Conservation (phyloP, 1,140 invertebrate species). For the Steinernema khuongi region DNA sequence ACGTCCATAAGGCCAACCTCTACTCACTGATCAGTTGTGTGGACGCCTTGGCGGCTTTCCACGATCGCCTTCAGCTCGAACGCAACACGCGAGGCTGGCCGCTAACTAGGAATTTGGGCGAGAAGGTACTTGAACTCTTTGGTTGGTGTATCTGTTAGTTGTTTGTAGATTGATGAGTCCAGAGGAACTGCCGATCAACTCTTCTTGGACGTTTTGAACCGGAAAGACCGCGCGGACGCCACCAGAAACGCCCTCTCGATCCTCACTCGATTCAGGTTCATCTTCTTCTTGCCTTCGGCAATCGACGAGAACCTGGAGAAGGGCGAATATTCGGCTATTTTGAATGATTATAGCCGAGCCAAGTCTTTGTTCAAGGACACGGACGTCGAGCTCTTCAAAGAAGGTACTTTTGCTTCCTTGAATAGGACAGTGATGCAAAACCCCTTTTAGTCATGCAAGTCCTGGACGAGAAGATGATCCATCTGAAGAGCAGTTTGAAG, state of each 20-base stretch:
- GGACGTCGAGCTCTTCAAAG: constrained; percentile 72
- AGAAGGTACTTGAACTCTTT: constrained; percentile 27
- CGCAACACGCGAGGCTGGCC: constrained; percentile 40
- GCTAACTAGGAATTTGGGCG: constrained; percentile 36
- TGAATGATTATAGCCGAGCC: constrained; percentile 92
- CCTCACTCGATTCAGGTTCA: constrained; percentile 79
- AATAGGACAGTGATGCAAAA: constrained; percentile 66
- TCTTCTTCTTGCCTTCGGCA: constrained; percentile 82
- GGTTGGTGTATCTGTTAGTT: background rate
- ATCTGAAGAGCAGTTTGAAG: constrained; percentile 73
- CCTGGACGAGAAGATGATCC: constrained; percentile 79
- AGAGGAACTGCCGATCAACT: constrained; percentile 83
- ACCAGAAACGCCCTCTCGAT: constrained; percentile 88
- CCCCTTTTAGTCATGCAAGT: constrained; percentile 64
- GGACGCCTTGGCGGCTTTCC: constrained; percentile 49
- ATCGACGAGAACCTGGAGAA: constrained; percentile 88
- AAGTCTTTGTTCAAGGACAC: constrained; percentile 92
- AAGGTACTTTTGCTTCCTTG: constrained; percentile 65
- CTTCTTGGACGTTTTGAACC: constrained; percentile 83
- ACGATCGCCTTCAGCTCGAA: constrained; percentile 39
- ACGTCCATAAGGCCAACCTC: constrained; percentile 56
- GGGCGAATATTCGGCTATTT: constrained; percentile 91
- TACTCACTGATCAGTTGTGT: constrained; percentile 57
- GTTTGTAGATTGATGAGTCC: constrained; percentile 67
- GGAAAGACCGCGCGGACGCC: constrained; percentile 88